phyloP scores from a whole-genome alignment of 1,140 invertebrate species.

The Calliopsis andreniformis region DNA sequence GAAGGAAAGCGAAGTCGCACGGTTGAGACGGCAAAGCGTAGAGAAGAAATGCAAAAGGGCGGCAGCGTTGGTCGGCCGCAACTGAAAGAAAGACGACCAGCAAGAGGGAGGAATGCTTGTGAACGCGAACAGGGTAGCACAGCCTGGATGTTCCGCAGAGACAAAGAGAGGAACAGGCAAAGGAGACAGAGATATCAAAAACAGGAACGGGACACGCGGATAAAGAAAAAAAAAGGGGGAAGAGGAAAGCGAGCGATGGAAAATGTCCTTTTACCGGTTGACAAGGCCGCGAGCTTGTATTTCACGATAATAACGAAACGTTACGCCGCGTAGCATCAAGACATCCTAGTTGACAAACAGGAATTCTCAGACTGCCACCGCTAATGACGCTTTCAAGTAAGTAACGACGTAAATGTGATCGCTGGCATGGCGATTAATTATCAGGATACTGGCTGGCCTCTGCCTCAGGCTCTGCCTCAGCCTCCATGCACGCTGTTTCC shows the following conservation, averaged over 20 bases:
- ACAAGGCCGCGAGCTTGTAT: slow-evolving; percentile 20
- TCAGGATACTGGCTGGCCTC: background rate
- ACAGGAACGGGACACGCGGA: slow-evolving; percentile 21
- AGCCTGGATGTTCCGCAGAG: background rate
- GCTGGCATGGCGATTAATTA: slow-evolving; percentile 47
- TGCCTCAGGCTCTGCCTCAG: background rate
- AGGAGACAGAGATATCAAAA: slow-evolving; percentile 46
- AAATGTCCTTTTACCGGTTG: slow-evolving; percentile 30
- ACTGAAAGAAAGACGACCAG: slow-evolving; percentile 46
- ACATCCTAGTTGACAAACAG: slow-evolving; percentile 31
- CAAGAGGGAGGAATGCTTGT: slow-evolving; percentile 19
- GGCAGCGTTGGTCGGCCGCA: slow-evolving; percentile 46
- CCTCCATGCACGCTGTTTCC: background rate
- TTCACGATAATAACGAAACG: slow-evolving; percentile 46
- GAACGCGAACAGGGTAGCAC: slow-evolving; percentile 24
- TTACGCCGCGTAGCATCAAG: slow-evolving; percentile 22
- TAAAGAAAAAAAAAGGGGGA: slow-evolving; percentile 3
- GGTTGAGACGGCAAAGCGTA: slow-evolving; percentile 35
- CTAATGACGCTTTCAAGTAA: slow-evolving; percentile 43
- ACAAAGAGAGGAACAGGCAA: slow-evolving; percentile 42
- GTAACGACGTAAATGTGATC: slow-evolving; percentile 36
- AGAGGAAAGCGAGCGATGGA: slow-evolving; percentile 41
- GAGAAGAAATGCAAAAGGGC: slow-evolving; percentile 47
- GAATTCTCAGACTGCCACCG: slow-evolving; percentile 1
- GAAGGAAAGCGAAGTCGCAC: slow-evolving; percentile 14